Evolutionary conservation across 2,113 vertebrate genomes (phyloP), one percentile per base, ranked within the genome.

Genomic region (Lanius ludovicianus): DNA sequence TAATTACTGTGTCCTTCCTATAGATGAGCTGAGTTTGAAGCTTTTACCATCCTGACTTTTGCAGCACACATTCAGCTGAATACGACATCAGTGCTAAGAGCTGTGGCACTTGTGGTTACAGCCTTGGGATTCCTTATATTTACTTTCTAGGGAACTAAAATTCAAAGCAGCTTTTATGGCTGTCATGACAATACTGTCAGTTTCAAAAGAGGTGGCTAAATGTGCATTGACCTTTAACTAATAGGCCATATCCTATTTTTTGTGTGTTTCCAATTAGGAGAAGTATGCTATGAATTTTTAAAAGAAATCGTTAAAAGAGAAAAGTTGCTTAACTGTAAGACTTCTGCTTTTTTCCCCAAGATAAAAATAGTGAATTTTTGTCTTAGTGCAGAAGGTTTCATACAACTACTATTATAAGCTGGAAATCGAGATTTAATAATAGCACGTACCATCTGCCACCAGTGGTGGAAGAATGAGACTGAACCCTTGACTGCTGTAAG

Each of bases 61-160:
- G 88, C 79, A 92, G 83, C 60, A 37, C 84, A 62, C 59, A 57
- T 90, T 77, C 87, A 90, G 85, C 92, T 67, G 79, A 78, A 44
- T 68, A 47, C 75, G 80, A 95, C 80, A 90, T 89, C 79, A 84
- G 65, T 75, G 76, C 79, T 81, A 92, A 81, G 69, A 84, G 25
- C 87, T 95, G 96, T 87, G 96, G 96, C 93, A 91, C 80, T 96
- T 96, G 96, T 93, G 96, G 96, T 96, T 94, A 87, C 0, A 0
- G 88, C 73, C 65, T 93, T 90, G 92, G 95, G 95, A 97, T 96
- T 97, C 93, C 83, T 96, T 95, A 84, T 95, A 89, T 93, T 96
- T 96, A 97, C 96, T 97, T 97, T 96, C 96, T 96, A 97, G 96
- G 96, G 96, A 97, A 97, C 96, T 96, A 96, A 97, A 95, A 96